Base-by-base conservation (phyloP, 2,797 vertebrate species). In the Myotis planiceps region DNA sequence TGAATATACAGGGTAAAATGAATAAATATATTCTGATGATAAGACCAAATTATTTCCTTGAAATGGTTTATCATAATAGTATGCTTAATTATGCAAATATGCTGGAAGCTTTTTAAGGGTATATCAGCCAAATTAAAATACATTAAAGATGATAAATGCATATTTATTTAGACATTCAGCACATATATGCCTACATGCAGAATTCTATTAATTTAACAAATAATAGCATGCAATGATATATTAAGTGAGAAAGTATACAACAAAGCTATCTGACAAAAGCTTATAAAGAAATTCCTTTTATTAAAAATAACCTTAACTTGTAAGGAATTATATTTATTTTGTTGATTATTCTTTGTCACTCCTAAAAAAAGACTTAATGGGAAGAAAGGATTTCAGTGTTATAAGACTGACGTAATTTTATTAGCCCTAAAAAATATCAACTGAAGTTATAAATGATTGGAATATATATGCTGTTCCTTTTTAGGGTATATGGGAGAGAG, bases 31-130 rank as follows among this genome's bases (percentile, higher is more conserved):
- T 86, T 88, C 66, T 92, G 85, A 93, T 96, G 87, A 49, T 90
- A 96, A 94, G 86, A 95, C 79, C 82, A 96, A 93, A 71, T 72
- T 81, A 96, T 90, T 87, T 63, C 68, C 78, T 96, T 95, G 82
- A 97, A 97, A 96, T 95, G 90, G 72, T 94, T 97, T 97, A 97
- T 96, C 94, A 97, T 93, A 96, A 96, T 96, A 98, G 96, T 98
- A 97, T 97, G 95, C 93, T 97, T 97, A 98, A 96, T 96, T 97
- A 97, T 97, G 95, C 85, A 97, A 96, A 97, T 94, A 90, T 84
- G 88, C 88, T 90, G 68, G 93, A 97, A 92, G 82, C 81, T 96
- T 97, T 97, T 97, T 81, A 96, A 97, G 92, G 90, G 65, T 80
- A 18, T 83, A 96, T 96, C 90, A 95, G 94, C 90, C 95, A 97